These are phyloP conservation scores for Paramisgurnus dabryanus DNA, from an alignment of 2,113 vertebrate genomes.

Conservation along the genomic window DNA sequence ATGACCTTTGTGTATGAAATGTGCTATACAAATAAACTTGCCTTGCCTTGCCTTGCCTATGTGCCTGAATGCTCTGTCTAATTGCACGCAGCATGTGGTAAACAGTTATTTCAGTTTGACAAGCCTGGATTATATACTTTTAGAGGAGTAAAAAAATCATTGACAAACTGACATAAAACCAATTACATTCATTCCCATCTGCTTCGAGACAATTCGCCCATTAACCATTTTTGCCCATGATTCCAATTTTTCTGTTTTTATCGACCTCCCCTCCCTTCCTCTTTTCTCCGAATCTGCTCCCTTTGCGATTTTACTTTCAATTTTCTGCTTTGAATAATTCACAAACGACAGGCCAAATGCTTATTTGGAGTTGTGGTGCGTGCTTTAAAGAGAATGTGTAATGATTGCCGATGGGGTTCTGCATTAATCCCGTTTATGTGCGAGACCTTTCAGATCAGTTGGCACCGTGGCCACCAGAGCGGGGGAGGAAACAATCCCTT, in stretches of 20 bases:
- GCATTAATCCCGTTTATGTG: constrained; percentile 79
- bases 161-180: constrained; percentile 40
- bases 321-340: constrained; percentile 75
- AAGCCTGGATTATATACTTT: constrained; percentile 63
- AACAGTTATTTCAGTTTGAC: constrained; percentile 70
- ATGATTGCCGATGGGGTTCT: constrained; percentile 78
- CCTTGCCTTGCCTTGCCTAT: too few species aligned
- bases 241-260: constrained; percentile 65
- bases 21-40: too few species aligned
- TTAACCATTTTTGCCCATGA: constrained; percentile 44
- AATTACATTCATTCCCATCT: constrained; percentile 57
- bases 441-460: constrained; percentile 78
- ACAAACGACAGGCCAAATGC: constrained; percentile 70
- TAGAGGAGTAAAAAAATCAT: constrained; percentile 40
- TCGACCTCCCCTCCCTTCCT: constrained; percentile 54
- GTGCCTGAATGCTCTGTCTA: constrained; percentile 56
- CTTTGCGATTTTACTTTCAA: constrained; percentile 53
- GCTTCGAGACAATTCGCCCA: constrained; percentile 57
- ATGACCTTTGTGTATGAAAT: too few species aligned
- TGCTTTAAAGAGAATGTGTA: constrained; percentile 79
- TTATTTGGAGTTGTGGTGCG: constrained; percentile 77
- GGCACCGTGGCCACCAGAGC: constrained; percentile 70
- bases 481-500: constrained; percentile 19
- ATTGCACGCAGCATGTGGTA: constrained; percentile 74
- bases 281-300: constrained; percentile 48